phyloP scores from a whole-genome alignment of 2,888 invertebrate genomes.

The Steinernema carpocapsae region DNA sequence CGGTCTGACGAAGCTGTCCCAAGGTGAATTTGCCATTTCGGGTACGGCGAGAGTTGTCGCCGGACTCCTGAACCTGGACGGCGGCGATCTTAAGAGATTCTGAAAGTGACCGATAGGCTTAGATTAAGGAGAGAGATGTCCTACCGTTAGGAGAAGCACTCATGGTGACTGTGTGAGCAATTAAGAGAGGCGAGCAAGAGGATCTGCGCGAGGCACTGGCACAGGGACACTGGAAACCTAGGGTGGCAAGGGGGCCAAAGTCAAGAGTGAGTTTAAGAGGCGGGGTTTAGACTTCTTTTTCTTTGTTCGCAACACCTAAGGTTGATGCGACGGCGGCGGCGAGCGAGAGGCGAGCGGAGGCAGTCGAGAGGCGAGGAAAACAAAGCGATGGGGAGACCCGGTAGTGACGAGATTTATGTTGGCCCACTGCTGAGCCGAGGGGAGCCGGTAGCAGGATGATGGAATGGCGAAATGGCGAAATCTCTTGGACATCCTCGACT shows the following conservation, averaged over 20 bases:
- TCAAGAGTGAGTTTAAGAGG: not conserved
- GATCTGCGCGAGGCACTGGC: slow-evolving; percentile 11
- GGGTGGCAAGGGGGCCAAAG: not conserved
- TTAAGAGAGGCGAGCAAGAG: slow-evolving; percentile 8
- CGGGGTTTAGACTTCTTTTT: not conserved
- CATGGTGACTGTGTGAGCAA: slow-evolving; percentile 26
- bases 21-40: slow-evolving; percentile 54
- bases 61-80: slow-evolving; percentile 36
- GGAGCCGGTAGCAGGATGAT: not conserved
- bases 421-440: not conserved
- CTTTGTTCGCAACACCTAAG: slow-evolving; percentile 19
- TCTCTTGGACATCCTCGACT: slow-evolving; percentile 12
- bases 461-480: slow-evolving; percentile 3
- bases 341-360: not conserved
- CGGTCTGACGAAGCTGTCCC: slow-evolving; percentile 61
- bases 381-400: slow-evolving; percentile 18
- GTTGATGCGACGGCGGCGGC: not conserved
- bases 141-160: slow-evolving; percentile 7
- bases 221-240: not conserved
- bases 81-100: slow-evolving; percentile 43
- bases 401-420: slow-evolving; percentile 21
- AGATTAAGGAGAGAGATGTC: not conserved
- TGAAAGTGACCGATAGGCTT: not conserved
- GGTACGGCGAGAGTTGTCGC: slow-evolving; percentile 47
- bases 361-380: not conserved